These are phyloP conservation scores for Tor tambroides DNA, from an alignment of 2,113 vertebrate genomes.

Conservation along the genomic window DNA sequence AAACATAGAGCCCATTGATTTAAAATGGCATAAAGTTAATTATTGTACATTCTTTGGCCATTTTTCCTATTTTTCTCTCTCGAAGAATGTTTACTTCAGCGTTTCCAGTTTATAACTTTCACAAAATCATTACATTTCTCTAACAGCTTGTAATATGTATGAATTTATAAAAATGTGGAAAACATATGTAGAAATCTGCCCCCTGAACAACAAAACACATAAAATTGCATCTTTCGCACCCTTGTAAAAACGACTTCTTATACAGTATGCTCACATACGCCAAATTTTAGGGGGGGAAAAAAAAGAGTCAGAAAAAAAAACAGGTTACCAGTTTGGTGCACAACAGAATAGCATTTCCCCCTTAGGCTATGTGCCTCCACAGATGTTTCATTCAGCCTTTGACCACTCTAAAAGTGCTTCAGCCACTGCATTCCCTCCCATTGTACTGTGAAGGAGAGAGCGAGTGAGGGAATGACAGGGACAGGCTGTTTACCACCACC, in stretches of 20 bases:
- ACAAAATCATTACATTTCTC: slow-evolving; percentile 38
- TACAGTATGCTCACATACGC: slow-evolving; percentile 47
- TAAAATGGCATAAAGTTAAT: slow-evolving; percentile 8
- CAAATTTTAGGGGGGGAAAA: slow-evolving; percentile 7
- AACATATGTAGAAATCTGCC: slow-evolving; percentile 49
- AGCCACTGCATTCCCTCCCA: slow-evolving; percentile 77
- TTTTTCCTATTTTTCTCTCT: slow-evolving; percentile 26
- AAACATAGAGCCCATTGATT: too few relatives aligned
- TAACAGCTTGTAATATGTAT: slow-evolving; percentile 39
- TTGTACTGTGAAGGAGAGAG: slow-evolving; percentile 73
- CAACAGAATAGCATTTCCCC: slow-evolving; percentile 75
- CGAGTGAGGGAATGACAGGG: slow-evolving; percentile 36
- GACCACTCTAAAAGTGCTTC: slow-evolving; percentile 80
- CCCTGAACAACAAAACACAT: slow-evolving; percentile 52
- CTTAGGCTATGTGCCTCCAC: slow-evolving; percentile 73
- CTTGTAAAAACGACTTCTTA: slow-evolving; percentile 42
- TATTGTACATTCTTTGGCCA: slow-evolving; percentile 9
- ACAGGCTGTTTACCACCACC: slow-evolving; percentile 61
- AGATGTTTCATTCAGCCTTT: slow-evolving; percentile 81
- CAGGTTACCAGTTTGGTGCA: slow-evolving; percentile 76
- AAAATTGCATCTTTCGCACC: slow-evolving; percentile 46
- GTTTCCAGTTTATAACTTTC: slow-evolving; percentile 39
- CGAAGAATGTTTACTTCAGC: slow-evolving; percentile 18
- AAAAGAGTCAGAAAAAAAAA: slow-evolving; percentile 35
- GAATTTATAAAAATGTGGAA: slow-evolving; percentile 49